Conservation (phyloP, 1,140 invertebrate genomes). For the Hypsibius dujardini region DNA sequence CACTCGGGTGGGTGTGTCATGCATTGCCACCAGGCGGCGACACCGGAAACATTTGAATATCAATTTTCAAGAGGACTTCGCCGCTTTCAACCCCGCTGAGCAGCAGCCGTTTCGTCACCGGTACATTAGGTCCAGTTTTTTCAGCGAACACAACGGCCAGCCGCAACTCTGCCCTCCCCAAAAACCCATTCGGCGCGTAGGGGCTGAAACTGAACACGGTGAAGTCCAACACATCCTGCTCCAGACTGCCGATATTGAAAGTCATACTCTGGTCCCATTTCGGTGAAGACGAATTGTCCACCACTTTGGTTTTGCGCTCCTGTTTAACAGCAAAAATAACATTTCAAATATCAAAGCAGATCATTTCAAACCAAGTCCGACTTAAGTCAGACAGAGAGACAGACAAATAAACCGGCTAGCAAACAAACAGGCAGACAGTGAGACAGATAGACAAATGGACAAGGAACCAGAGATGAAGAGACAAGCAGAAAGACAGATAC, state of each 20-base stretch:
- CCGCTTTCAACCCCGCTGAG: conserved; percentile 53
- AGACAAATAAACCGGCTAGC: too few species aligned
- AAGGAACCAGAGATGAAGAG: too few species aligned
- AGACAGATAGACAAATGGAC: too few species aligned
- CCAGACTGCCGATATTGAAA: not conserved
- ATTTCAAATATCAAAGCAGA: too few species aligned
- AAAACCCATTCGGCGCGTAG: conserved; percentile 39
- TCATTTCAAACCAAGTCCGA: too few species aligned
- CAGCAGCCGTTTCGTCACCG: conserved; percentile 47
- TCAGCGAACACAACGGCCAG: conserved; percentile 48
- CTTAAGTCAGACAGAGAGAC: too few species aligned
- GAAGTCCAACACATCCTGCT: not conserved
- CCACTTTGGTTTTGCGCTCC: not conserved
- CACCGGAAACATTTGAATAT: conserved; percentile 48
- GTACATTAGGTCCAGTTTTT: conserved; percentile 41
- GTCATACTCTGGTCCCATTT: conserved; percentile 6
- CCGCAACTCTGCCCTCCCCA: conserved; percentile 54
- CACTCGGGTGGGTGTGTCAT: too few species aligned
- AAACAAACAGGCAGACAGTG: too few species aligned
- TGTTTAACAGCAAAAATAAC: not conserved
- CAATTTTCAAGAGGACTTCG: conserved; percentile 51
- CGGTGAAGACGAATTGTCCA: not conserved
- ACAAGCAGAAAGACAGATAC: too few species aligned
- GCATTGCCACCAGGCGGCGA: too few species aligned
- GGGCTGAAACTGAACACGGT: not conserved